A percentile compares a stretch with the other conserved stretches of the same genome.
Conservation (phyloP, 2,113 vertebrate genomes). For the Progne subis region DNA sequence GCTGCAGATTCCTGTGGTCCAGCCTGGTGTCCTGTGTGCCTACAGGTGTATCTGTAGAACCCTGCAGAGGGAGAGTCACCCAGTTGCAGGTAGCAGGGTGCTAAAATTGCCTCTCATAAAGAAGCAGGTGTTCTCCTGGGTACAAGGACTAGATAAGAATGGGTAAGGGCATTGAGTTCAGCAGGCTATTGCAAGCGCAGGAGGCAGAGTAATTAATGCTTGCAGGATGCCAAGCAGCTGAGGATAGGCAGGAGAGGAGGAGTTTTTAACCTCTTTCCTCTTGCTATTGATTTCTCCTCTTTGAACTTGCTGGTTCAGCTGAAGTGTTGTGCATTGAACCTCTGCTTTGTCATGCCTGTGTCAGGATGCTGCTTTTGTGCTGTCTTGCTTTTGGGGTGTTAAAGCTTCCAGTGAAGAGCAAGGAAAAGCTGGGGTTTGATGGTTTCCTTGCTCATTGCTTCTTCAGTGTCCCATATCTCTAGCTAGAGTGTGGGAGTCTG, state of each 20-base stretch:
- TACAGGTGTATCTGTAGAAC: rapidly evolving
- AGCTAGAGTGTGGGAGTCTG: neutral
- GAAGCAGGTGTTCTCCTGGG: neutral
- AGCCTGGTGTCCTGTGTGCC: neutral
- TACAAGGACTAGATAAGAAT: neutral
- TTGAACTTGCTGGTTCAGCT: neutral
- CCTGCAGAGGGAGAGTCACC: neutral
- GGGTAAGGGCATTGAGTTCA: neutral
- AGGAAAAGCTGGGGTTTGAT: neutral
- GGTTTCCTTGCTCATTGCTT: neutral
- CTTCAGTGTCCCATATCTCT: neutral
- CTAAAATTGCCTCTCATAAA: neutral
- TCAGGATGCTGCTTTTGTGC: neutral
- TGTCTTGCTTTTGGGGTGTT: neutral
- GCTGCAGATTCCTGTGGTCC: neutral
- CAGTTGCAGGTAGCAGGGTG: neutral
- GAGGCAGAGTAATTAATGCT: neutral
- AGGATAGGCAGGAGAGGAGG: neutral
- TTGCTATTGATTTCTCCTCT: neutral
- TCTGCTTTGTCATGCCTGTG: neutral
- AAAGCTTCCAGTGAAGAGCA: neutral
- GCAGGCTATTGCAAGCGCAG: neutral
- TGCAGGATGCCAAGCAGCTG: neutral
- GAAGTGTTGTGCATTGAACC: neutral
- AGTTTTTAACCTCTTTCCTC: neutral